Base-by-base conservation (phyloP, 2,888 invertebrate species). In the Nephrotoma flavescens region DNA sequence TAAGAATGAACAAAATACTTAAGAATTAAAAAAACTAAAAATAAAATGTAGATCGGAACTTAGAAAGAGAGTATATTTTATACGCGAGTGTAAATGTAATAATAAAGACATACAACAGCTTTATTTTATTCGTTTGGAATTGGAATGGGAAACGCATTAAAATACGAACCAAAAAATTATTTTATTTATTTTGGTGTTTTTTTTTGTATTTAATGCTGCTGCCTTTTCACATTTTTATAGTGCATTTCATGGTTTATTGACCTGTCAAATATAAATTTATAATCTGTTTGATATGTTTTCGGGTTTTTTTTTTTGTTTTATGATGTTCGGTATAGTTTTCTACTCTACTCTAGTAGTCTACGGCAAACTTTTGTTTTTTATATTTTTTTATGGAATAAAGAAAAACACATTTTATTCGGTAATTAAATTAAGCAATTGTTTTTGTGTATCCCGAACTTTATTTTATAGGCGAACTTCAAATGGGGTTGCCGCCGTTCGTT, bases 221-320 rank as follows among this genome's bases (percentile, higher is more conserved):
- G 71, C 71, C 19, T 31, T 31, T 71, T 31, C 31, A 71, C 71
- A 71, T 71, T 71, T 71, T 57, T 52, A 52, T 42, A 86, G 42
- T 71, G 86, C 86, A 71, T 86, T 86, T 86, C 57, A 71, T 86
- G 86, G 19, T 86, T 86, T 86, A 86, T 86, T 71, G 86, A 71
- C 86, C 57, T 71, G 83, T 86, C 83, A 47, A 83, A 86, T 84
- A 83, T 86, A 41, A 83, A 86, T 86, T 47, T 86, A 84, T 86
- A 83, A 83, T 86, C 71, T 71, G 71, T 71, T 71, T 71, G 71
- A 71, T 31, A 31, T 71, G 71, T 31, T 71, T 71, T 71, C 4
- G 9, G n/a, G 31, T 71, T 31, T 71, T 71, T 31, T 31, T 44
- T 9, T 11, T 71, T 71, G 31, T 71, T 12, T 71, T 47, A 12